Conservation (phyloP, 2,888 invertebrate species). For the Spodoptera picta region DNA sequence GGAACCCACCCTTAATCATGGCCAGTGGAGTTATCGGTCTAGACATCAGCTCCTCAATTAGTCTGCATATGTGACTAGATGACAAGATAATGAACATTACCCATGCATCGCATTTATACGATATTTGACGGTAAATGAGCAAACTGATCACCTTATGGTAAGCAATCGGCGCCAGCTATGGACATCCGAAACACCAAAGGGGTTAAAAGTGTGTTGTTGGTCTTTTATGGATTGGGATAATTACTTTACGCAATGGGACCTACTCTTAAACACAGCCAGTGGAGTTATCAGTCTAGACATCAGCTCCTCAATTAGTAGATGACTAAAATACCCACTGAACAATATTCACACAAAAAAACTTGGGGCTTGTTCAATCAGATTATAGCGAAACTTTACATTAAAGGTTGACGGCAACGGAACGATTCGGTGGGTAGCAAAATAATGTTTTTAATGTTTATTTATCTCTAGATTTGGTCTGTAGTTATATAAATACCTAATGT, state of each 20-base stretch:
- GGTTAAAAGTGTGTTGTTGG: too few species aligned
- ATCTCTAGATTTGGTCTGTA: too few species aligned
- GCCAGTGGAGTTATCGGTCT: slow-evolving; percentile 39
- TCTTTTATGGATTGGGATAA: background rate
- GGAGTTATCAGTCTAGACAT: slow-evolving; percentile 53
- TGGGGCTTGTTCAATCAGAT: too few species aligned
- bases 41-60: slow-evolving; percentile 49
- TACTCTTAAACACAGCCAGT: background rate
- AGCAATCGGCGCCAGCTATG: too few species aligned
- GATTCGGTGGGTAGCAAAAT: too few species aligned
- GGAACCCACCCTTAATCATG: background rate
- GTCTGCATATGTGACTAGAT: slow-evolving; percentile 27
- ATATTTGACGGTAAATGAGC: slow-evolving; percentile 13
- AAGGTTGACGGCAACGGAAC: too few species aligned
- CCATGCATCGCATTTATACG: slow-evolving; percentile 7
- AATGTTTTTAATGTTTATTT: too few species aligned
- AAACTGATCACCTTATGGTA: too few species aligned
- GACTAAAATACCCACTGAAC: background rate
- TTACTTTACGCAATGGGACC: slow-evolving; percentile 22
- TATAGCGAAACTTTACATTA: too few species aligned
- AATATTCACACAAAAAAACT: slow-evolving; percentile 20
- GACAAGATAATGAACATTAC: slow-evolving; percentile 9
- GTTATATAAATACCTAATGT: too few species aligned
- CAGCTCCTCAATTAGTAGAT: slow-evolving; percentile 35
- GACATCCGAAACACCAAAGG: too few species aligned